These are phyloP conservation scores for Epiblema foenella DNA, from an alignment of 2,888 invertebrate species.

Conservation along the genomic window DNA sequence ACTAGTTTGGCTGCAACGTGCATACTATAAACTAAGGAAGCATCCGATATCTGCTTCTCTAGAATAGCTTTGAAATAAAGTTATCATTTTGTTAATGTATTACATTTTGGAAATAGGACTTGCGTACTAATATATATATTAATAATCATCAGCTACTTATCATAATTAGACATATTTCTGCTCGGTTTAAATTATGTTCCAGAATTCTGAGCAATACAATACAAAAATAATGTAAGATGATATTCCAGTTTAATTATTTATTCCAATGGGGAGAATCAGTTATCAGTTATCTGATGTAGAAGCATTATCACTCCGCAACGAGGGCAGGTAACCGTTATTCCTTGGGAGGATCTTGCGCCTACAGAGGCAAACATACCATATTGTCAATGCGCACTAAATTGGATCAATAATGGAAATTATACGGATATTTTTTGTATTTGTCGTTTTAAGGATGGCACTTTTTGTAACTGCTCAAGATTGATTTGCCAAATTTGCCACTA, in stretches of 20 bases:
- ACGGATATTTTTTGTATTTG: neutral
- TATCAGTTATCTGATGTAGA: conserved; percentile 63
- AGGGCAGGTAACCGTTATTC: conserved; percentile 71
- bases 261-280: conserved; percentile 45
- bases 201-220: too few species aligned
- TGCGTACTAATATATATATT: neutral
- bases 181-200: too few species aligned
- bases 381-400: conserved; percentile 27
- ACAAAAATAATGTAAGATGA: neutral
- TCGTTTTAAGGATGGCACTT: neutral
- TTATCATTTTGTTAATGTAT: too few species aligned
- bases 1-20: neutral
- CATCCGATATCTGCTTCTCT: too few species aligned
- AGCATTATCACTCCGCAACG: conserved; percentile 73
- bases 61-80: too few species aligned
- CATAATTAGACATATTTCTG: too few species aligned
- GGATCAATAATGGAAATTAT: neutral
- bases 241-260: conserved; percentile 9
- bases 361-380: conserved; percentile 27
- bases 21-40: neutral
- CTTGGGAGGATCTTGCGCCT: conserved; percentile 51
- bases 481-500: too few species aligned
- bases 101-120: neutral
- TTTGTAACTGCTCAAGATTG: too few species aligned
- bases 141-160: too few species aligned